Conservation (phyloP, 2,797 vertebrate species). For the Cynodonichthys magdalenae region DNA sequence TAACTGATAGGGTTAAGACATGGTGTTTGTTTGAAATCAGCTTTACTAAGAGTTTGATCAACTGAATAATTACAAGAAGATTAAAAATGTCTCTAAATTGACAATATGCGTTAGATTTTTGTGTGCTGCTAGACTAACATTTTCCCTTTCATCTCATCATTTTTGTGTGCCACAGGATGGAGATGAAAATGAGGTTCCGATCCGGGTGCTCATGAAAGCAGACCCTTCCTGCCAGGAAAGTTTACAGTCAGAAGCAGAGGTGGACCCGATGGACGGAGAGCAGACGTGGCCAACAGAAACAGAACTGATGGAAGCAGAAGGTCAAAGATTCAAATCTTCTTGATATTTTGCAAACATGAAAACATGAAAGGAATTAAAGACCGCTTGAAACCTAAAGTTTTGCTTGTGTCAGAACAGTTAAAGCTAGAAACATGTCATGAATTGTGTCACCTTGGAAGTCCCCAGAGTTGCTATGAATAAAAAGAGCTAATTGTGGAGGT, state of each 20-base stretch:
- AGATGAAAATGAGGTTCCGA: slow-evolving; percentile 72
- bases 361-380: not conserved
- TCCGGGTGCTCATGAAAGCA: slow-evolving; percentile 90
- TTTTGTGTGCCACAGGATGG: slow-evolving; percentile 75
- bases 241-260: slow-evolving; percentile 89
- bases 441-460: no score
- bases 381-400: not conserved
- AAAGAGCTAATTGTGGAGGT: no score
- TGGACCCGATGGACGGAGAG: slow-evolving; percentile 96
- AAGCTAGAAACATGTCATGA: not conserved
- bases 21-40: no score
- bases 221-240: slow-evolving; percentile 84
- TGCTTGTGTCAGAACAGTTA: not conserved
- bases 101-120: no score
- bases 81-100: no score
- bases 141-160: not conserved
- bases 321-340: slow-evolving; percentile 64
- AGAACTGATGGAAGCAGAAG: slow-evolving; percentile 91
- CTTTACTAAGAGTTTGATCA: no score
- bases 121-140: no score
- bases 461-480: no score
- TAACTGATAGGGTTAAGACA: no score
- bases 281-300: slow-evolving; percentile 97
- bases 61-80: no score
- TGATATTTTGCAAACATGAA: not conserved